A percentile compares a stretch with the other conserved stretches of the same genome.
Evolutionary conservation across 2,113 vertebrate genomes (phyloP).

Genomic region (Coturnix japonica): DNA sequence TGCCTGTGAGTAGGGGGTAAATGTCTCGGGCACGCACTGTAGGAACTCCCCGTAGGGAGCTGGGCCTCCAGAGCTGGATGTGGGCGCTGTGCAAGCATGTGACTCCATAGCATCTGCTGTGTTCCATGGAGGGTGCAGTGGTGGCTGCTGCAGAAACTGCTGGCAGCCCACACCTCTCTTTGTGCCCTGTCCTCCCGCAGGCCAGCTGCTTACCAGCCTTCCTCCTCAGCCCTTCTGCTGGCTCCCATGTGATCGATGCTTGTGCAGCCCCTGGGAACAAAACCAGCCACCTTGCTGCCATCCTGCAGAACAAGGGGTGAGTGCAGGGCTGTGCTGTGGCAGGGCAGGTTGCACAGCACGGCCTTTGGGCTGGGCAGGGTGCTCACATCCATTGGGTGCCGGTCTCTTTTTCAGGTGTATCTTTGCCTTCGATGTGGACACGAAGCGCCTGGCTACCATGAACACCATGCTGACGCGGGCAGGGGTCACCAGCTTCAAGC

Average conservation of each 20-base stretch:
- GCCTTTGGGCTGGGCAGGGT: rapidly evolving
- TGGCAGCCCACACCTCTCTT: rapidly evolving
- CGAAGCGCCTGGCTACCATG: slow-evolving; percentile 91
- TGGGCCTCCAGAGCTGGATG: background rate
- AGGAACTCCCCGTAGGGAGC: rapidly evolving
- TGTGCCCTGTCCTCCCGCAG: slow-evolving; percentile 19
- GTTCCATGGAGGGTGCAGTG: rapidly evolving
- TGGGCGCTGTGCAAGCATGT: background rate
- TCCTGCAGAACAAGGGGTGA: slow-evolving; percentile 92
- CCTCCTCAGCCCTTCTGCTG: slow-evolving; percentile 80
- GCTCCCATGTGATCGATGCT: slow-evolving; percentile 88
- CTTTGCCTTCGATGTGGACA: slow-evolving; percentile 93
- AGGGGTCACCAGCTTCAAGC: slow-evolving; percentile 86
- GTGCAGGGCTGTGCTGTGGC: background rate
- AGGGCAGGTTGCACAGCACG: rapidly evolving
- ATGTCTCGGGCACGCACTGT: background rate
- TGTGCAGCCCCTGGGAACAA: slow-evolving; percentile 97
- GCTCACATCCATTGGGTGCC: rapidly evolving
- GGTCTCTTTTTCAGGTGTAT: slow-evolving; percentile 77
- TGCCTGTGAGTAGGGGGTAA: background rate
- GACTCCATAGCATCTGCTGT: rapidly evolving
- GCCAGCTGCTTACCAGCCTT: slow-evolving; percentile 93
- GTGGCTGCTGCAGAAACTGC: background rate
- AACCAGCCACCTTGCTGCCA: slow-evolving; percentile 92
- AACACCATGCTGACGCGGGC: slow-evolving; percentile 90